Percentiles rank a stretch among this genome's conserved stretches.
These are phyloP conservation scores for Sebastes jordani DNA, from an alignment of 2,797 vertebrate species.

Conservation along the genomic window DNA sequence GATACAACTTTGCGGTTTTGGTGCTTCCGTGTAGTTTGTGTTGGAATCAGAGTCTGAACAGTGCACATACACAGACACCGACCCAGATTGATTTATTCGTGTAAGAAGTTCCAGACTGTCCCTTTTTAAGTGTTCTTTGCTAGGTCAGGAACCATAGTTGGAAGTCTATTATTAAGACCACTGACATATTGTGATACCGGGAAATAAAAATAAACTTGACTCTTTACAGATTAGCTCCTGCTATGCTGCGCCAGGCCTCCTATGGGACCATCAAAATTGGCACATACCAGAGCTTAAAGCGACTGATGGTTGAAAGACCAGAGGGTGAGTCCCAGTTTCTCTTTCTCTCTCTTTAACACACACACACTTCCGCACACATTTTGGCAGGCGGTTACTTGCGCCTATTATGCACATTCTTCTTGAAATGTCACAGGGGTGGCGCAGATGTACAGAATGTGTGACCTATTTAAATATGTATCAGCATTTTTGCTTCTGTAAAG, in stretches of 20 bases:
- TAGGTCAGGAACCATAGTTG: neutral
- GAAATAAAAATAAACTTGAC: neutral
- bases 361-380: neutral
- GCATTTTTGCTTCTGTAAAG: neutral
- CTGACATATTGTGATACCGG: neutral
- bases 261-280: conserved; percentile 98
- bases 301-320: conserved; percentile 89
- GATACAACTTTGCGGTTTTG: too few relatives aligned
- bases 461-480: neutral
- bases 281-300: conserved; percentile 95
- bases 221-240: conserved; percentile 88
- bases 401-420: neutral
- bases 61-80: too few relatives aligned
- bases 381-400: neutral
- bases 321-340: conserved; percentile 85
- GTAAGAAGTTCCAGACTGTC: too few relatives aligned
- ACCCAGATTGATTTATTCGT: too few relatives aligned
- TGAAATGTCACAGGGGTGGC: neutral
- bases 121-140: too few relatives aligned
- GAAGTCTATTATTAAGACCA: neutral
- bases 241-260: conserved; percentile 93
- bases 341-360: neutral
- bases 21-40: too few relatives aligned
- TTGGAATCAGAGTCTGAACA: too few relatives aligned
- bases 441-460: conserved; percentile 4